These are phyloP conservation scores for Aldrovandia affinis DNA, from an alignment of 2,797 vertebrate species.

Conservation along the genomic window DNA sequence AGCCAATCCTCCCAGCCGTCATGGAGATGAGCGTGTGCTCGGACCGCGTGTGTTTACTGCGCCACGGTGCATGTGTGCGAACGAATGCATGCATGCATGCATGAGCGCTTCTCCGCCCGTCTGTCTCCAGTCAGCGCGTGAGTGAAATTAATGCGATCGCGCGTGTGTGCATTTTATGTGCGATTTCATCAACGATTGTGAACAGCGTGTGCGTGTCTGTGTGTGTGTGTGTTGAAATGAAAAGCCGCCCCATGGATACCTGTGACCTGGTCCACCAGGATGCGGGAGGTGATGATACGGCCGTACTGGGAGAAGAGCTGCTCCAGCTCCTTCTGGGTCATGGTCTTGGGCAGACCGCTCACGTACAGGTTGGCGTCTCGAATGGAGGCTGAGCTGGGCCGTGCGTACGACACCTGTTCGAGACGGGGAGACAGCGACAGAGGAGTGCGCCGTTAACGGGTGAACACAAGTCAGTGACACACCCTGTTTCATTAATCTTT, in stretches of 20 bases:
- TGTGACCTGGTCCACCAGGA: conserved; percentile 99
- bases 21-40: conserved; percentile 44
- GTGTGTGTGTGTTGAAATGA: conserved; percentile 49
- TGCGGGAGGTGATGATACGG: conserved; percentile 99
- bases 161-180: neutral
- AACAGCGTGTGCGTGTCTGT: neutral
- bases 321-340: conserved; percentile 99
- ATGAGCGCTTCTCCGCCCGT: too few relatives aligned
- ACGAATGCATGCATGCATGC: neutral
- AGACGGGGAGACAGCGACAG: conserved; percentile 24
- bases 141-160: too few relatives aligned
- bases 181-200: too few relatives aligned
- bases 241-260: conserved; percentile 81
- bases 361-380: conserved; percentile 99
- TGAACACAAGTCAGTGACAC: neutral
- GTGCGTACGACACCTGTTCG: conserved; percentile 93
- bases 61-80: neutral
- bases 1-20: conserved; percentile 29
- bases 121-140: too few relatives aligned
- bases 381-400: conserved; percentile 98
- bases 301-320: conserved; percentile 99
- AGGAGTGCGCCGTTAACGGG: neutral
- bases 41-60: conserved; percentile 45
- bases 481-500: neutral
- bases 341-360: conserved; percentile 98